Conservation (phyloP, 2,113 vertebrate species). For the Dascyllus trimaculatus region DNA sequence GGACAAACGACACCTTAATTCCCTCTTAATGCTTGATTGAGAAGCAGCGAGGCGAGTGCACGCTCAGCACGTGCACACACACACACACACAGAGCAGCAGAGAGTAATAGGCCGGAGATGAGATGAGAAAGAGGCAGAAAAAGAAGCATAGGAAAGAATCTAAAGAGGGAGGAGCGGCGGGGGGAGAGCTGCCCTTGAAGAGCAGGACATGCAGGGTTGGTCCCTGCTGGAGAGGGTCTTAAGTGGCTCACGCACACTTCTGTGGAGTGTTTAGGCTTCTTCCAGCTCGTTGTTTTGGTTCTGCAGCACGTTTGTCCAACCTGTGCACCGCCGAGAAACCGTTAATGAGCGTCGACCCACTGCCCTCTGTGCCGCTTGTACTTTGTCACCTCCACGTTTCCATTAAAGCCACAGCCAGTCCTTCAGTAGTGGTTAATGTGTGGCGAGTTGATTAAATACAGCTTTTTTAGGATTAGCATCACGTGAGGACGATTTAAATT, state of each 20-base stretch:
- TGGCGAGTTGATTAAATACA: too few relatives aligned
- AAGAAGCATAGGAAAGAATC: not conserved
- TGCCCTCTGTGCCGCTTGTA: too few relatives aligned
- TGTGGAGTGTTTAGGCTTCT: not conserved
- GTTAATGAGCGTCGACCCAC: too few relatives aligned
- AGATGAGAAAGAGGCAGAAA: conserved; percentile 21
- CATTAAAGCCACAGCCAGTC: too few relatives aligned
- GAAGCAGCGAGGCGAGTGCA: conserved; percentile 43
- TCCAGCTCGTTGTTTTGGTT: conserved; percentile 12
- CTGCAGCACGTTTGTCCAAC: not conserved
- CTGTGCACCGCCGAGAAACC: too few relatives aligned
- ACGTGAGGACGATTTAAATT: too few relatives aligned
- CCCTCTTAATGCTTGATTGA: conserved; percentile 66
- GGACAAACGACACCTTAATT: conserved; percentile 70
- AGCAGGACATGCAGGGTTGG: not conserved
- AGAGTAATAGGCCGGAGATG: conserved; percentile 39
- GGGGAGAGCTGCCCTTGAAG: conserved; percentile 34
- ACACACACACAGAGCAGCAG: conserved; percentile 17
- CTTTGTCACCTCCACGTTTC: too few relatives aligned
- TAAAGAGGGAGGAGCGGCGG: too few relatives aligned
- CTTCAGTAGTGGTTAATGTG: too few relatives aligned
- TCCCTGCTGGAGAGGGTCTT: too few relatives aligned
- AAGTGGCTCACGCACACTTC: too few relatives aligned
- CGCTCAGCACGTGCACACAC: not conserved
- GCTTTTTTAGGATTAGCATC: too few relatives aligned